Base-by-base conservation (phyloP, 2,888 invertebrate genomes). In the Rhingia campestris region DNA sequence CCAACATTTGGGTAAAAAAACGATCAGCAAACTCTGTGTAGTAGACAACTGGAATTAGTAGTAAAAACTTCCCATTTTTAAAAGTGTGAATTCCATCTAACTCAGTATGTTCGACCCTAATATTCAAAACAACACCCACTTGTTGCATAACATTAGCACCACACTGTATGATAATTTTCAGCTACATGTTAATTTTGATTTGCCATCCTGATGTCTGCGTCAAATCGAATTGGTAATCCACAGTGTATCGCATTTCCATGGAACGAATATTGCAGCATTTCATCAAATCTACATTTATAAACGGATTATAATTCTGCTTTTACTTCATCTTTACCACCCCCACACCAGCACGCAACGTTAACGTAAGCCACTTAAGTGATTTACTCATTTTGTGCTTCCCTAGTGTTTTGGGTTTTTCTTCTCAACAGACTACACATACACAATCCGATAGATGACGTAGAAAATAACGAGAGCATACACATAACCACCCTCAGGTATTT, bases 341-440 rank as follows among this genome's bases (percentile, higher is more conserved):
- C 4, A n/a, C 30, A 39, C 51, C 6, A 47, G n/a, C 45, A 32
- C 39, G 59, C 51, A 72, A 58, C 58, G 5, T 45, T 54, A 53
- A 67, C 64, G 41, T 75, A 84, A 84, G 80, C 84, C 84, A 84
- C 84, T 84, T 80, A 84, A 74, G 80, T 84, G 74, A 84, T 84
- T 84, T 84, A 64, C 80, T 75, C 80, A 80, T 80, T 84, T 80
- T 69, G 32, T 70, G 70, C 58, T 84, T 70, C 80, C 61, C 66
- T 66, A 72, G 32, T 56, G 32, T 43, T 61, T 64, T 58, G 41
- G 56, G 22, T 59, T 67, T 64, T 69, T 70, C 70, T 22, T 22
- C 22, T 22, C 22, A 22, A 22, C 37, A 35, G 5, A 22, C 1
- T 2, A 2, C 39, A 73, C 72, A 41, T 59, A 63, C 35, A 70